Evolutionary conservation across 92 coral and sea anemone species (phyloP).

Genomic region (Scolanthus callimorphus): DNA sequence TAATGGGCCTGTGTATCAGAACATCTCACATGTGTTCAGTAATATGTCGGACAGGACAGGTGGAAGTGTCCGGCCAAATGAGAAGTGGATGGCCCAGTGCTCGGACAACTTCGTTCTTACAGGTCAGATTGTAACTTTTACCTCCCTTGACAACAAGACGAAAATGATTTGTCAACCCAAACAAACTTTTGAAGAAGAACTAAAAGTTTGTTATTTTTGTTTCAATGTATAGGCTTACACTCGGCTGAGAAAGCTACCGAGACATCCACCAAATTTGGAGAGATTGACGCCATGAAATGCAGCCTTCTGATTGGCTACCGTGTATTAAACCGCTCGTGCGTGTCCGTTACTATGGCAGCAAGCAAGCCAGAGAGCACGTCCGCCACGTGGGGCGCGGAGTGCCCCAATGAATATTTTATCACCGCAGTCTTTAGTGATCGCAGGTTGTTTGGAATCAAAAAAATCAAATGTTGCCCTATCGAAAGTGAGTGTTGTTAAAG

Average conservation of each 20-base stretch:
- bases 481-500: conserved; percentile 13
- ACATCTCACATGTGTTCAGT: conserved; percentile 19
- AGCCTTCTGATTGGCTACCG: conserved; percentile 16
- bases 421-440: conserved; percentile 16
- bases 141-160: too few relatives aligned
- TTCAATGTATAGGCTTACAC: too few relatives aligned
- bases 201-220: too few relatives aligned
- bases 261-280: not conserved
- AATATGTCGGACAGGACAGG: conserved; percentile 9
- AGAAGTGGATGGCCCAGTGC: conserved; percentile 20
- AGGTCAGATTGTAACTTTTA: too few relatives aligned
- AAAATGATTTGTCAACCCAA: too few relatives aligned
- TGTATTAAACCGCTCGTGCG: conserved; percentile 13
- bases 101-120: conserved; percentile 14
- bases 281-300: conserved; percentile 22
- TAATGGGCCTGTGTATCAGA: conserved; percentile 19
- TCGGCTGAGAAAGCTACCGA: not conserved
- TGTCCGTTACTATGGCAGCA: too few relatives aligned
- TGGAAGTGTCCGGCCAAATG: conserved; percentile 1
- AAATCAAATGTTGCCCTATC: conserved; percentile 17
- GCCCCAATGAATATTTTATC: conserved; percentile 17
- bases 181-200: too few relatives aligned
- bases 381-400: conserved; percentile 18
- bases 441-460: conserved; percentile 10
- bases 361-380: conserved; percentile 21